Base-by-base conservation (phyloP, 2,888 invertebrate species). In the Ischnura elegans region DNA sequence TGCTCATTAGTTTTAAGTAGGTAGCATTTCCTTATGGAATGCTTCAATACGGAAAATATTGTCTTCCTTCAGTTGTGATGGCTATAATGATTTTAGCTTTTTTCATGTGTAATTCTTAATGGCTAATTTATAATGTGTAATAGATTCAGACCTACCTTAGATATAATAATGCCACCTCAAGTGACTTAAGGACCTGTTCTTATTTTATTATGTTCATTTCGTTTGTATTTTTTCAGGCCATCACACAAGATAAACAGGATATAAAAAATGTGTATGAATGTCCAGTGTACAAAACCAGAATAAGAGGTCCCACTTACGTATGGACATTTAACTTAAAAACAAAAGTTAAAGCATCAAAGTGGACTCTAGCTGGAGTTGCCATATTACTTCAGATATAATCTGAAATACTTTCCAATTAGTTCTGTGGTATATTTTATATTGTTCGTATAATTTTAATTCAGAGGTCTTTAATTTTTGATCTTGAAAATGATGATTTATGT, bases 291-390 rank as follows among this genome's bases (percentile, higher is more conserved):
- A 99, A 99, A 96, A 99, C 99, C 21, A 97, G 98, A 97, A 97
- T 97, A 95, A 97, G 99, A 93, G 99, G 99, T 0, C 98, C 98
- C 0, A 99, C 99, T 0, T 99, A 97, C 95, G 98, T 99, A 21
- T 99, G 99, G 99, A 99, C 99, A 0, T 99, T 99, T 95, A 99
- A 99, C 96, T 96, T 99, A 94, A 98, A 98, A 96, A 98, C 98
- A 25, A 98, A 97, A 95, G 98, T 99, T 95, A 98, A 98, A 95
- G 97, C 99, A 0, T 97, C 98, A 0, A 98, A 98, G 95, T 99
- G 99, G 99, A 98, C 98, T 13, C 96, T 99, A 87, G 99, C 98
- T 5, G 99, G 99, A 3, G 99, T 99, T 0, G 99, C 99, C 4
- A 97, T 99, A 85, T 96, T 99, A 93, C 97, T 99, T 90, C 98